phyloP scores from a whole-genome alignment of 2,113 vertebrate genomes.

The Nothocercus julius region DNA sequence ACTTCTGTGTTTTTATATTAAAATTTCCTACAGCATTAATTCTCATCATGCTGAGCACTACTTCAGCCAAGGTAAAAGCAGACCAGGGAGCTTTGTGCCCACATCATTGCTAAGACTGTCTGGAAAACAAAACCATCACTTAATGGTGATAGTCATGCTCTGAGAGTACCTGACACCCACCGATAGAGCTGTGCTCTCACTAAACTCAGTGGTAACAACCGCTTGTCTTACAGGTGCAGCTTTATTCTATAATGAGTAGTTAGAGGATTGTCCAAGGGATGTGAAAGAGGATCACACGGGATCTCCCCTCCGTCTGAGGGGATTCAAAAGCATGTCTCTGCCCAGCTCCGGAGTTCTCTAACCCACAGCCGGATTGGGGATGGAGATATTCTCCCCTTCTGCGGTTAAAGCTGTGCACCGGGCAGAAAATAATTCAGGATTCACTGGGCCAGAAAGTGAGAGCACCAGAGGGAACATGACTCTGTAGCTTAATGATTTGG shows the following conservation, averaged over 20 bases:
- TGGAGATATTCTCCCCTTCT: background rate
- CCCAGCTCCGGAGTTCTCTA: background rate
- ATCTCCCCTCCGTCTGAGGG: background rate
- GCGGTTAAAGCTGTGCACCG: background rate
- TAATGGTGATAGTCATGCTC: background rate
- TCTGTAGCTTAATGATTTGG: background rate
- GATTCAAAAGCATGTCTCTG: background rate
- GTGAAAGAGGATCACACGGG: background rate
- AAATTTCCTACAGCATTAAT: background rate
- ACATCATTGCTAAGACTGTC: background rate
- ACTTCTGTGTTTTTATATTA: background rate
- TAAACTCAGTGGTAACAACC: background rate
- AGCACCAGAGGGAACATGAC: background rate
- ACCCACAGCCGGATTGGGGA: background rate
- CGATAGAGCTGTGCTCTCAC: background rate
- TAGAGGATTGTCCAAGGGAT: background rate
- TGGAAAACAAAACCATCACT: background rate
- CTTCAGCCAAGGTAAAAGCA: conserved; percentile 1
- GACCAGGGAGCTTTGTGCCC: background rate
- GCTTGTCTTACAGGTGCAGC: background rate
- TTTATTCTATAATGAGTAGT: background rate
- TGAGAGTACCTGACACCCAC: background rate
- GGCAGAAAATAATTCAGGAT: background rate
- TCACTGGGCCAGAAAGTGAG: conserved; percentile 11
- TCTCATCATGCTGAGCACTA: background rate